phyloP scores from a whole-genome alignment of 2,113 vertebrate species.

The Rhinolophus ferrumequinum region DNA sequence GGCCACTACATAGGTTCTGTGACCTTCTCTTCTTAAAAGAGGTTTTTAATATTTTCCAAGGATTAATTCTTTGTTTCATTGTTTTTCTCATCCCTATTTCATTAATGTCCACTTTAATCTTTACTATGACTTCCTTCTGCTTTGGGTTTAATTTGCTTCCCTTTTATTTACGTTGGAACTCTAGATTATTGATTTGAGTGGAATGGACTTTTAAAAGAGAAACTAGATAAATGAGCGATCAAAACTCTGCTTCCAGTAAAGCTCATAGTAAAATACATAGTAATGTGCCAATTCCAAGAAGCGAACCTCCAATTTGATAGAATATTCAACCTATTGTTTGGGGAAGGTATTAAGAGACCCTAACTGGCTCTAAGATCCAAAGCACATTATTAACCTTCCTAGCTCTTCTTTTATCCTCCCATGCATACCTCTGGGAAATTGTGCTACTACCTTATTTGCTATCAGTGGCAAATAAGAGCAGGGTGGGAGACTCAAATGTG shows the following conservation, averaged over 20 bases:
- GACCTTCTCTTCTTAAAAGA: not conserved
- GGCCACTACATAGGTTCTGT: not conserved
- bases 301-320: not conserved
- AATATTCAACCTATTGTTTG: not conserved
- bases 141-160: not conserved
- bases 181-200: not conserved
- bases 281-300: not conserved
- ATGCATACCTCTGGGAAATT: not conserved
- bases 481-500: not conserved
- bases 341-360: not conserved
- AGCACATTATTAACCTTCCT: not conserved
- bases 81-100: not conserved
- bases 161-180: not conserved
- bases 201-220: not conserved
- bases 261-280: not conserved
- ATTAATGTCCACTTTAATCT: not conserved
- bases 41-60: not conserved
- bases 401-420: not conserved
- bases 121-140: not conserved
- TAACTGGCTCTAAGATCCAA: not conserved
- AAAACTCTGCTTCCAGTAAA: not conserved
- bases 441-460: not conserved
- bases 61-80: not conserved
- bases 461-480: not conserved
- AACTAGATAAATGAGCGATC: not conserved